A percentile compares a stretch with the other conserved stretches of the same genome.
Evolutionary conservation across 2,888 invertebrate genomes (phyloP).

Genomic region (Melolontha melolontha): DNA sequence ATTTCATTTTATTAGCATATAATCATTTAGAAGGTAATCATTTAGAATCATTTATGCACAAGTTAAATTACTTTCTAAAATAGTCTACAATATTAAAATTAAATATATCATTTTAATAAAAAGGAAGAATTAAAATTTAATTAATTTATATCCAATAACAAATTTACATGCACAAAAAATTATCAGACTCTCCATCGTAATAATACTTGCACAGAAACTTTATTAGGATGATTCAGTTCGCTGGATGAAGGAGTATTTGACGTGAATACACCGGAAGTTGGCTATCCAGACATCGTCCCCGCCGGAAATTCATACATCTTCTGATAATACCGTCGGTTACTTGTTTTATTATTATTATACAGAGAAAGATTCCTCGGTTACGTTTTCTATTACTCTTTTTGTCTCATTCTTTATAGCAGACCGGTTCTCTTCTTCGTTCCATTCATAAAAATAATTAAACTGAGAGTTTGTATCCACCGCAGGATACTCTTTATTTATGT

Average conservation of each 20-base stretch:
- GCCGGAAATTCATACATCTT: conserved; percentile 55
- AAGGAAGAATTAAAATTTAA: too few species aligned
- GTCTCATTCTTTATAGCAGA: conserved; percentile 12
- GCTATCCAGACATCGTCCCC: conserved; percentile 58
- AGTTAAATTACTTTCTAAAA: too few species aligned
- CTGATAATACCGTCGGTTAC: conserved; percentile 40
- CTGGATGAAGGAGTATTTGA: conserved; percentile 49
- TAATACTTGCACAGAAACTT: conserved; percentile 31
- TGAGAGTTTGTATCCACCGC: conserved; percentile 23
- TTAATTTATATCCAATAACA: too few species aligned
- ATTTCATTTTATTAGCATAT: too few species aligned
- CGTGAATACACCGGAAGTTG: conserved; percentile 61
- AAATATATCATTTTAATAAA: too few species aligned
- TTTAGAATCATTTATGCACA: too few species aligned
- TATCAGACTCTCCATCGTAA: neutral
- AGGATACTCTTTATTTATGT: conserved; percentile 24
- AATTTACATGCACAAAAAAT: too few species aligned
- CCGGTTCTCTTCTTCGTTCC: conserved; percentile 28
- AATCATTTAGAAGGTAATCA: too few species aligned
- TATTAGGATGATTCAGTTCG: conserved; percentile 43
- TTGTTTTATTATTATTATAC: conserved; percentile 30
- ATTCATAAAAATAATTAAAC: conserved; percentile 38
- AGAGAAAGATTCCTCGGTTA: conserved; percentile 35
- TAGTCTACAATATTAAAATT: too few species aligned
- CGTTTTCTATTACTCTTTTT: conserved; percentile 40